phyloP scores from a whole-genome alignment of 2,113 vertebrate species.

The rabbit (Oryctolagus cuniculus) region DNA sequence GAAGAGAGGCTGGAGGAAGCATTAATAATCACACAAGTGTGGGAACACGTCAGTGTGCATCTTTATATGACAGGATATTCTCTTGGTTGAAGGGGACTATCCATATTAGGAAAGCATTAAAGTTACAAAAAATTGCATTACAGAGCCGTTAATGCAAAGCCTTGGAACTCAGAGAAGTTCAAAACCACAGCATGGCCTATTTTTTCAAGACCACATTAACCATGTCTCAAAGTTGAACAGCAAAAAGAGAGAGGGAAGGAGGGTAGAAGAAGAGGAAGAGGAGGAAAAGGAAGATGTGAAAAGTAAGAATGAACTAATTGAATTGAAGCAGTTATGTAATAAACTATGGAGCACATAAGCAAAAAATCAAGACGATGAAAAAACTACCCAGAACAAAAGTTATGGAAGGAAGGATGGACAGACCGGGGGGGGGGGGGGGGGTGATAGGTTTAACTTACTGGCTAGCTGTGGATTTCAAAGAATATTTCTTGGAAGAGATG shows the following conservation, averaged over 20 bases:
- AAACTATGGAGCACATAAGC: neutral
- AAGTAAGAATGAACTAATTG: neutral
- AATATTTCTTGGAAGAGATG: neutral
- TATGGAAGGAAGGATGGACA: neutral
- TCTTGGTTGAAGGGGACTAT: neutral
- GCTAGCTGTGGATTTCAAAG: neutral
- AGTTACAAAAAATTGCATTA: neutral
- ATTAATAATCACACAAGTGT: no score
- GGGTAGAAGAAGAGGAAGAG: neutral
- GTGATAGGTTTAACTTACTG: neutral
- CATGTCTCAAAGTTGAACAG: neutral
- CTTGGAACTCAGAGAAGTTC: neutral
- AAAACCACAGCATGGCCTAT: neutral
- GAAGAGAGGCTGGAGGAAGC: neutral
- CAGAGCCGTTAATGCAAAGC: neutral
- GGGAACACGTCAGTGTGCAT: neutral
- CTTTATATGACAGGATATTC: neutral
- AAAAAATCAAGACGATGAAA: neutral
- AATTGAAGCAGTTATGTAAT: conserved; percentile 6
- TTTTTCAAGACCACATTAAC: neutral
- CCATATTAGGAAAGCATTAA: neutral
- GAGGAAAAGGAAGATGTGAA: neutral
- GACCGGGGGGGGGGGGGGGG: no score
- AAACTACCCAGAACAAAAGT: neutral
- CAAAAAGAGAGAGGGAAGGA: neutral